phyloP scores from a whole-genome alignment of 2,888 invertebrate species.

The Thereva unica region DNA sequence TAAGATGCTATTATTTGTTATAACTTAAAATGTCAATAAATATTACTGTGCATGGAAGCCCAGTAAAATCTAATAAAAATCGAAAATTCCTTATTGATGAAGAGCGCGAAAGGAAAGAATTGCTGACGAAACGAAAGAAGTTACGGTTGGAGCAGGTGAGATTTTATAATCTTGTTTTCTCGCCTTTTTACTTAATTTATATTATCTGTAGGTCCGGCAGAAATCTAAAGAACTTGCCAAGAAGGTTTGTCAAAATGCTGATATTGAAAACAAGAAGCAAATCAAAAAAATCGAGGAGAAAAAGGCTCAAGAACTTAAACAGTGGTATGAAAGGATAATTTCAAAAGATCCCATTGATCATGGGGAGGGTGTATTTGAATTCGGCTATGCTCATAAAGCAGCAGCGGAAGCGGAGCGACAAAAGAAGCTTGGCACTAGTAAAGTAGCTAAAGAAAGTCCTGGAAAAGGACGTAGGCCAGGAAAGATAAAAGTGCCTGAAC shows the following conservation, averaged over 20 bases:
- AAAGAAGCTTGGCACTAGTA: not conserved
- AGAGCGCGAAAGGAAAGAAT: slow-evolving; percentile 61
- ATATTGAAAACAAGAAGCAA: slow-evolving; percentile 60
- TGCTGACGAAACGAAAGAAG: slow-evolving; percentile 63
- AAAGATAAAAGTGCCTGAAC: not conserved
- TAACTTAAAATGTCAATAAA: slow-evolving; percentile 63
- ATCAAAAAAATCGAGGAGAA: slow-evolving; percentile 60
- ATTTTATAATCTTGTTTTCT: not conserved
- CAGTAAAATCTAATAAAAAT: slow-evolving; percentile 58
- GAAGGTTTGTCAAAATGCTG: slow-evolving; percentile 60
- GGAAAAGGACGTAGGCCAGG: not conserved
- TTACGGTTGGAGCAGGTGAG: slow-evolving; percentile 66
- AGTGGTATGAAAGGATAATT: slow-evolving; percentile 46
- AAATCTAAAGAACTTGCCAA: slow-evolving; percentile 66
- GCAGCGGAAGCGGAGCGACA: slow-evolving; percentile 10
- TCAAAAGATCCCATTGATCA: slow-evolving; percentile 27
- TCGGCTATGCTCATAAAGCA: slow-evolving; percentile 39
- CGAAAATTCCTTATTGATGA: slow-evolving; percentile 61
- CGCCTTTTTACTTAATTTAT: slow-evolving; percentile 7
- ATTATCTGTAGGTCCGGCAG: slow-evolving; percentile 62
- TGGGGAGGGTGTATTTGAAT: not conserved
- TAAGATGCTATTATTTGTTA: not conserved
- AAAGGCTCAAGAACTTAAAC: slow-evolving; percentile 60
- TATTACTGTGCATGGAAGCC: slow-evolving; percentile 64
- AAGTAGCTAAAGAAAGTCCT: not conserved